Evolutionary conservation across 2,888 invertebrate species (phyloP), one percentile per base, ranked within the genome.

Genomic region (Cheilosia scutellata): DNA sequence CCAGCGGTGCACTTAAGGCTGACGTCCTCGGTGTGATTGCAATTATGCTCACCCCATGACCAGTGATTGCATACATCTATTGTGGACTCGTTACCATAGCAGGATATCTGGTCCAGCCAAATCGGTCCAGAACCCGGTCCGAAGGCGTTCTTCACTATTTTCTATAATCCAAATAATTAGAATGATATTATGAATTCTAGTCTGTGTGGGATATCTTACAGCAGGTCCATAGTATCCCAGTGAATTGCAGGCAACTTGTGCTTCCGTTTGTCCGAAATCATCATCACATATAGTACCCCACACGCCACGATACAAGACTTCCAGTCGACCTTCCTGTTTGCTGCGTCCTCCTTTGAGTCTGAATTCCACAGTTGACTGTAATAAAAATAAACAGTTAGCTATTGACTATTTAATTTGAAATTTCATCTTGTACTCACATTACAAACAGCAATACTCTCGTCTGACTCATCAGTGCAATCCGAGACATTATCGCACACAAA

Each of bases 241-340:
- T 2, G 93, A 92, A 76, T 93, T 93, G 88, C 95, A 95, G 25
- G 94, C 93, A 0, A 95, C 95, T 88, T 93, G 93, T 0, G 96
- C 96, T 29, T 95, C 94, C 55, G 93, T 93, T 20, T 93, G 92
- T 60, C 94, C 94, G 89, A 96, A 96, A 88, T 95, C 95, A 89
- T 96, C 96, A 89, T 96, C 96, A 90, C 97, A 97, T 13, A 97
- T 93, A 0, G 96, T 95, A 11, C 96, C 96, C 95, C 96, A 96
- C 20, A 95, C 93, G 2, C 95, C 95, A 86, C 94, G 94, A 87
- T 95, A 94, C 79, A 94, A 93, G 0, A 97, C 93, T 91, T 96
- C 96, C 0, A 96, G 93, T 53, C 96, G 93, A 0, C 96, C 96
- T 89, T 95, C 94, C 37, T 91, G 91, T 0, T 91, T 87, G 31